Evolutionary conservation across 2,113 vertebrate species (phyloP).

Genomic region (Syngnathus floridae): DNA sequence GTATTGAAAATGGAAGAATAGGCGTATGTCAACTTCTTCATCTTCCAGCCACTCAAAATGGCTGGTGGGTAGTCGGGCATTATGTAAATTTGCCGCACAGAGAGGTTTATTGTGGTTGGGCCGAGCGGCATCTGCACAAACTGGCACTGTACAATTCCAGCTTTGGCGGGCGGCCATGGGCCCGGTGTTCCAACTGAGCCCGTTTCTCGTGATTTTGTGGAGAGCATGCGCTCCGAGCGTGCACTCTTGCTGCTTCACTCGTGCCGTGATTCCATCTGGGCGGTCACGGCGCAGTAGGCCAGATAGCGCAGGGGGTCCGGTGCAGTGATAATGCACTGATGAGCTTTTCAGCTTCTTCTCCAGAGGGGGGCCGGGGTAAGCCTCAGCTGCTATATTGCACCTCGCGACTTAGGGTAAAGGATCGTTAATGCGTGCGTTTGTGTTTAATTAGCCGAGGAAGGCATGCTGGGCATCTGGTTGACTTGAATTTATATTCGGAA

Average conservation of each 20-base stretch:
- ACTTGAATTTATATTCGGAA: background rate
- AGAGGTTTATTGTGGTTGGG: constrained; percentile 2
- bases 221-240: background rate
- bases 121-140: background rate
- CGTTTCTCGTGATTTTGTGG: background rate
- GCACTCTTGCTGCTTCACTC: background rate
- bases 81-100: constrained; percentile 5
- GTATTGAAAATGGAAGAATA: no score
- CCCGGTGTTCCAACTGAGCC: background rate
- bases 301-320: constrained; percentile 4
- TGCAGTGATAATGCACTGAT: constrained; percentile 8
- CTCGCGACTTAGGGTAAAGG: background rate
- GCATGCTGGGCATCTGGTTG: background rate
- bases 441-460: background rate
- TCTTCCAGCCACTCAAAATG: background rate
- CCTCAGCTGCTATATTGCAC: constrained; percentile 4
- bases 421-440: background rate
- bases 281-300: constrained; percentile 7
- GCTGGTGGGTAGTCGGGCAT: background rate
- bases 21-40: background rate
- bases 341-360: constrained; percentile 27
- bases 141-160: constrained; percentile 4
- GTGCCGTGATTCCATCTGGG: background rate
- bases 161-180: background rate
- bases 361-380: constrained; percentile 8